Percentiles rank a stretch among this genome's conserved stretches.
These are phyloP conservation scores for Geotrypetes seraphini DNA, from an alignment of 2,797 vertebrate genomes.

Conservation along the genomic window DNA sequence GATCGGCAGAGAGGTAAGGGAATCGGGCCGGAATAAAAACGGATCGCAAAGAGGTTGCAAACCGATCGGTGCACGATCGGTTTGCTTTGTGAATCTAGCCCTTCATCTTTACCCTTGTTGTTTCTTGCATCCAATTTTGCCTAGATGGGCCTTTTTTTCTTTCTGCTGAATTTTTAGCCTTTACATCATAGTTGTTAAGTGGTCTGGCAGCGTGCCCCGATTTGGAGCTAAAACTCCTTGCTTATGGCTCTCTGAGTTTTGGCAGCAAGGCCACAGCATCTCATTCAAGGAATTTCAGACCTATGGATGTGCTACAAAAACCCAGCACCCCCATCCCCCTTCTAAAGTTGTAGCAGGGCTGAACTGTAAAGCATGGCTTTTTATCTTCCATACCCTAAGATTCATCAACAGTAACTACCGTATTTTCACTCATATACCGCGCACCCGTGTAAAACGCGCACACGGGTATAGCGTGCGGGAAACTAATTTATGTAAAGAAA, in stretches of 20 bases:
- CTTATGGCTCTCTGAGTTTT: slow-evolving; percentile 34
- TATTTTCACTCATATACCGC: too few relatives aligned
- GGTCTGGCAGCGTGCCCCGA: slow-evolving; percentile 46
- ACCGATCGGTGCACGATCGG: too few relatives aligned
- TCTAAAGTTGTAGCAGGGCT: slow-evolving; percentile 12
- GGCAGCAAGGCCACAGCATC: slow-evolving; percentile 39
- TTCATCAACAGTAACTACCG: too few relatives aligned
- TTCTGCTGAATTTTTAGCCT: slow-evolving; percentile 34
- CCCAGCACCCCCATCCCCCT: not conserved
- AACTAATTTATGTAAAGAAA: too few relatives aligned
- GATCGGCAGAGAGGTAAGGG: too few relatives aligned
- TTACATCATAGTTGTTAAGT: slow-evolving; percentile 59
- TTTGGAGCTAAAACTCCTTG: slow-evolving; percentile 15
- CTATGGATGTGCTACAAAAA: slow-evolving; percentile 31
- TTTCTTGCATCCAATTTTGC: too few relatives aligned
- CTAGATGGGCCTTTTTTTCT: slow-evolving; percentile 6
- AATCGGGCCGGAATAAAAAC: too few relatives aligned
- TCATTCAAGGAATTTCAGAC: slow-evolving; percentile 43
- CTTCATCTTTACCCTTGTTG: too few relatives aligned
- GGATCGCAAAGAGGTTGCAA: too few relatives aligned
- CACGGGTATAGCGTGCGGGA: too few relatives aligned
- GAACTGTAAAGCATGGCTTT: not conserved
- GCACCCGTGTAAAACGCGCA: too few relatives aligned
- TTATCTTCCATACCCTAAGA: accelerated
- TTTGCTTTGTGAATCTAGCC: too few relatives aligned